Percentiles rank a stretch among this genome's conserved stretches.
These are phyloP conservation scores for Sturnus vulgaris DNA, from an alignment of 2,113 vertebrate species.

Conservation along the genomic window DNA sequence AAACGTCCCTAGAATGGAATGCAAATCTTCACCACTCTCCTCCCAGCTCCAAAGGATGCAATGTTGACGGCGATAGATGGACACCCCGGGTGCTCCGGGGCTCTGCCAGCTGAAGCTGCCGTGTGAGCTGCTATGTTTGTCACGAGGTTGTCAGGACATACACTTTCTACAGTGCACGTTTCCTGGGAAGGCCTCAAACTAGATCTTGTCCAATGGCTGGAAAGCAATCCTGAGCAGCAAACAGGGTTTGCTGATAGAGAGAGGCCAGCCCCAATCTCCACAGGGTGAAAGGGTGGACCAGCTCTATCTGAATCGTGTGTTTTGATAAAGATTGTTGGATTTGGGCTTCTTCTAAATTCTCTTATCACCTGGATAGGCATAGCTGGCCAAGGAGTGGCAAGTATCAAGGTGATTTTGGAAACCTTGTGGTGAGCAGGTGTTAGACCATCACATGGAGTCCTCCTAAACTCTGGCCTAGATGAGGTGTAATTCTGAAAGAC, in stretches of 20 bases:
- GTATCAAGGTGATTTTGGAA: conserved; percentile 68
- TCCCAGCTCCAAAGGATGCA: conserved; percentile 54
- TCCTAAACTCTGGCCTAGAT: conserved; percentile 27
- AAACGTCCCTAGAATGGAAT: conserved; percentile 58
- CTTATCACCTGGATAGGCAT: conserved; percentile 65
- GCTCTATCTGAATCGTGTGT: not conserved
- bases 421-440: conserved; percentile 58
- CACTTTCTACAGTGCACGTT: not conserved
- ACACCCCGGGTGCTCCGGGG: not conserved
- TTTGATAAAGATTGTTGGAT: conserved; percentile 46
- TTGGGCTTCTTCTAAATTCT: conserved; percentile 55
- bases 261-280: conserved; percentile 25
- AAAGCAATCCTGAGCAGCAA: conserved; percentile 44
- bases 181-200: conserved; percentile 12
- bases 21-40: conserved; percentile 70
- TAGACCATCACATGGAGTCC: not conserved
- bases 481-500: conserved; percentile 55
- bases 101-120: not conserved
- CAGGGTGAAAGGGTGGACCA: not conserved
- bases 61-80: conserved; percentile 63
- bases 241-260: conserved; percentile 59
- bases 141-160: not conserved
- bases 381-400: conserved; percentile 66
- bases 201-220: not conserved
- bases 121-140: not conserved